These are phyloP conservation scores for Actinemys pallida DNA, from an alignment of 2,113 vertebrate species.

Conservation along the genomic window DNA sequence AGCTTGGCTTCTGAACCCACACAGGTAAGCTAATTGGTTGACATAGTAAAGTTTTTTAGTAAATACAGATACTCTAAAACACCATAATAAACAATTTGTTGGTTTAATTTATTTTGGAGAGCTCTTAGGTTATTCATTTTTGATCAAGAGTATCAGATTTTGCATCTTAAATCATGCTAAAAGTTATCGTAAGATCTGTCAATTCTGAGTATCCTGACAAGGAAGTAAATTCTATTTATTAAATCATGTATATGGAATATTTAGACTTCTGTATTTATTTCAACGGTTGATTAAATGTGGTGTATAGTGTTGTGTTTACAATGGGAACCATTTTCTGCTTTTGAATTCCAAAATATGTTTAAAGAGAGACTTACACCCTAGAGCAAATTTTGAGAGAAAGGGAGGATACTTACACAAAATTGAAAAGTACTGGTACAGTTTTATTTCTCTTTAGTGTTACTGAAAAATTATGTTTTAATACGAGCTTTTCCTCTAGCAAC, in stretches of 20 bases:
- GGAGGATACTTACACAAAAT: neutral
- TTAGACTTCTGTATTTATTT: neutral
- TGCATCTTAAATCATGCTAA: neutral
- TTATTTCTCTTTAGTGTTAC: neutral
- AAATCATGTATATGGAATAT: neutral
- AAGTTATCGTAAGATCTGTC: neutral
- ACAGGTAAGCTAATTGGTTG: constrained; percentile 79
- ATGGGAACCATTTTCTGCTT: neutral
- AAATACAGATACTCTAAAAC: neutral
- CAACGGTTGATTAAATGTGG: neutral
- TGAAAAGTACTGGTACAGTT: neutral
- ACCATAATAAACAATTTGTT: neutral
- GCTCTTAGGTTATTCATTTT: neutral
- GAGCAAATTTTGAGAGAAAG: neutral
- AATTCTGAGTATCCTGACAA: neutral
- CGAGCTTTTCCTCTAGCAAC: neutral
- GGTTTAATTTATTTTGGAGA: constrained; percentile 13
- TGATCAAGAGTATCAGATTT: neutral
- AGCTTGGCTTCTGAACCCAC: constrained; percentile 91
- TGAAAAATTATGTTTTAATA: neutral
- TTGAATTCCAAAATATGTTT: neutral
- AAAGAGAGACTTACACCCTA: neutral
- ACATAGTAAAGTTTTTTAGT: neutral
- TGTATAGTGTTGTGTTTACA: neutral
- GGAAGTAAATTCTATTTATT: neutral